Base-by-base conservation (phyloP, 1,140 invertebrate species). In the Drosophila mayri region DNA sequence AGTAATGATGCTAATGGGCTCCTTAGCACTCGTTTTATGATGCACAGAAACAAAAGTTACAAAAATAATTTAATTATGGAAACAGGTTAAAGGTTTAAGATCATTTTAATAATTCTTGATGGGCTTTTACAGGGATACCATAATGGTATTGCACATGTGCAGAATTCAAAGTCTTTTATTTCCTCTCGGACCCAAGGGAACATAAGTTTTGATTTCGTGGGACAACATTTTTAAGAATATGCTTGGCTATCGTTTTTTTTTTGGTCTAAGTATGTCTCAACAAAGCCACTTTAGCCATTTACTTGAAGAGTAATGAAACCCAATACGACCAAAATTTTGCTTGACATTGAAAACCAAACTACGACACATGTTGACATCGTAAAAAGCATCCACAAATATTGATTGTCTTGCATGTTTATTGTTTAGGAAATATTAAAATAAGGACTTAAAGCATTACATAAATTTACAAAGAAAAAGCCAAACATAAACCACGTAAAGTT, bases 1-100 rank as follows among this genome's bases (percentile, higher is more conserved):
- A 67, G 61, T 79, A 79, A 88, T 79, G 84, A 65, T 52, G 50
- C 66, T 86, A 78, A 87, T 79, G 71, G 73, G 35, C 46, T 79
- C 75, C 66, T 78, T 86, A 75, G 70, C 40, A 65, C 49, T 35
- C 57, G 80, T 80, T 76, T 80, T 84, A 73, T 76, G 76, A 72
- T 49, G 20, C 30, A 57, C 58, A 66, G 55, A 22, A 16, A 25
- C n/a, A 37, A 38, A 55, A 38, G 6, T 11, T 11, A 25, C 25
- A 25, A 38, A 1, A 22, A 16, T 22, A 3, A 37, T 54, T 16
- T 38, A 54, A 38, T 38, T 22, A 1, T 16, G 20, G 1, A 20
- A 22, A 16, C n/a, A 22, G 22, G 12, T 14, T 35, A 9, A 14
- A 9, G 18, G 11, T 1, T 22, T 37, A 18, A 5, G 14, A 37